Base-by-base conservation (phyloP, 53 echinoderm and acorn worm genomes). In the Henricia sp. region DNA sequence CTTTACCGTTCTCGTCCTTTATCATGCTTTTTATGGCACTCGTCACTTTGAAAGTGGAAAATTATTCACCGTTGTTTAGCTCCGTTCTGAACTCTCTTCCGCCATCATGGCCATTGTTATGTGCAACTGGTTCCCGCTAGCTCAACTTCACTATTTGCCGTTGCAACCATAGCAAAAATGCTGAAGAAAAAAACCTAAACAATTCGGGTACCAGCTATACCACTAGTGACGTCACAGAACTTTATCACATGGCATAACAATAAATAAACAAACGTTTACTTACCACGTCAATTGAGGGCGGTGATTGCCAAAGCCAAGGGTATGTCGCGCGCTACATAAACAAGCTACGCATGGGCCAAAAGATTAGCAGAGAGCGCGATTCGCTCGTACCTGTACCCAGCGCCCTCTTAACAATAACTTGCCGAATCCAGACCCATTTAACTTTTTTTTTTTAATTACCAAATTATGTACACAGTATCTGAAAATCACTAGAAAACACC, bases 201-300 rank as follows among this genome's bases (percentile, higher is more conserved):
- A 44, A 23, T 80, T 48, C 48, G 80, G 64, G 29, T 26, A 80
- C 80, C 80, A 80, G 48, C 80, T 48, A 62, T 62, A 62, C 62
- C 80, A 80, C 58, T 14, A 64, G 27, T 19, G 78, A 80, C 80
- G 80, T 65, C 80, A 80, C 80, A 62, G 44, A 63, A 80, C 62
- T 62, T 80, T 76, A 26, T 57, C 76, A 56, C 76, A 59, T 76
- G 74, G 55, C 28, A 74, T 74, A 27, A 66, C 53, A 54, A 60
- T 60, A 60, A 30, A 60, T 60, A 9, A 16, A 20, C 9, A 6
- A 8, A 3, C 6, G 16, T 32, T 9, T 67, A 3, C 67, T 12
- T 2, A 4, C 10, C 39, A 0, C 8, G 14, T 37, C 19, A 29
- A 52, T 21, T 21, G 56, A 77, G 58, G 56, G 77, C 57, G 77